These are phyloP conservation scores for Oceanodroma tethys DNA, from an alignment of 2,113 vertebrate genomes.

Conservation along the genomic window DNA sequence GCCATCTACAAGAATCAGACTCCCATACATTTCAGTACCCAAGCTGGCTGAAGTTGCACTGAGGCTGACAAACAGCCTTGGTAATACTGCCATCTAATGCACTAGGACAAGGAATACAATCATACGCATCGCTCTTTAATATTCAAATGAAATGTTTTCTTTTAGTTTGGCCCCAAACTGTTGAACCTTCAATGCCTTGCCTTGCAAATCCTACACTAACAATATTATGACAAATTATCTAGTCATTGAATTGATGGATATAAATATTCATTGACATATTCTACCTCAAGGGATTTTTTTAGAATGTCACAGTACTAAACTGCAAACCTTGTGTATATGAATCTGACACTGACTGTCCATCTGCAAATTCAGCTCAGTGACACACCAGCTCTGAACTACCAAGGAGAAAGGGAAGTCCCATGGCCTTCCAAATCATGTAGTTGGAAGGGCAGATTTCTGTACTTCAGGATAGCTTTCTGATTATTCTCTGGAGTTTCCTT, in stretches of 20 bases:
- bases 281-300: not conserved
- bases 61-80: not conserved
- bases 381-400: not conserved
- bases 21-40: accelerated
- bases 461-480: not conserved
- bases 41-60: not conserved
- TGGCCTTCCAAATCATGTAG: not conserved
- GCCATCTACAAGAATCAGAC: not conserved
- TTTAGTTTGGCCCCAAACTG: accelerated
- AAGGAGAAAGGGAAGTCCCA: not conserved
- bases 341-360: not conserved
- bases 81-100: not conserved
- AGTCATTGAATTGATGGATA: not conserved
- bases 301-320: not conserved
- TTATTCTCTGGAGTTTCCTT: not conserved
- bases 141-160: not conserved
- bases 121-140: accelerated
- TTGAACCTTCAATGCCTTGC: not conserved
- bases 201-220: not conserved
- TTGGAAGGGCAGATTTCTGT: not conserved
- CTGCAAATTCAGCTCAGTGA: not conserved
- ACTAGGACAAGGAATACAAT: not conserved
- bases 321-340: not conserved
- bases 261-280: not conserved
- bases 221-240: not conserved